Evolutionary conservation across 2,113 vertebrate genomes (phyloP), one percentile per base, ranked within the genome.

Genomic region (Megaceryle torquata): DNA sequence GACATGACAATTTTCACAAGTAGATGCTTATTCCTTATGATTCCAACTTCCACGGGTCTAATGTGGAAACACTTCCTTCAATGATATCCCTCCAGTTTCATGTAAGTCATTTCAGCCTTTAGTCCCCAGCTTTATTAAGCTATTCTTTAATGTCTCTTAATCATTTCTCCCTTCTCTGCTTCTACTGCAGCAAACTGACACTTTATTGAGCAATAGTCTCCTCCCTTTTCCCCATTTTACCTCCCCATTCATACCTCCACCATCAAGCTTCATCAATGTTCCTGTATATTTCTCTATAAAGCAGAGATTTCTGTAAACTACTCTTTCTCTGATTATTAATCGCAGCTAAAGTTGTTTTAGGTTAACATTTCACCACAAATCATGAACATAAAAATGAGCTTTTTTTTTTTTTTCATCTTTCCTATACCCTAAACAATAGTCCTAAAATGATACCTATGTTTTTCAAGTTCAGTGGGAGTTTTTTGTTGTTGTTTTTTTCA

Each of bases 141-240:
- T 96, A 71, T 95, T 96, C 96, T 97, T 96, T 97, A 97, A 97
- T 95, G 67, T 63, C 83, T 92, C 86, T 96, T 97, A 96, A 96
- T 97, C 91, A 97, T 95, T 93, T 86, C 35, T 95, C 50, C 83
- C 79, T 94, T 59, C 82, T 91, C 78, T 87, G n/a, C 65, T 82
- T 93, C 84, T 81, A 69, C 16, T 86, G 68, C 69, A 94, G 86
- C 67, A 50, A 94, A 77, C 5, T 82, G 72, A 96, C 81, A 79
- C 39, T 86, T 96, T 97, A 94, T 22, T 72, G 67, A 94, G 88
- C 82, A 92, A 79, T 81, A 78, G 31, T 53, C 53, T 71, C 29
- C 64, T 29, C 68, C 16, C 70, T 93, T 95, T 88, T 86, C 86
- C 64, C 88, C 67, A 74, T 92, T 95, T 92, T 89, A 88, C 56